phyloP scores from a whole-genome alignment of 2,113 vertebrate species.

The Oryzias celebensis region DNA sequence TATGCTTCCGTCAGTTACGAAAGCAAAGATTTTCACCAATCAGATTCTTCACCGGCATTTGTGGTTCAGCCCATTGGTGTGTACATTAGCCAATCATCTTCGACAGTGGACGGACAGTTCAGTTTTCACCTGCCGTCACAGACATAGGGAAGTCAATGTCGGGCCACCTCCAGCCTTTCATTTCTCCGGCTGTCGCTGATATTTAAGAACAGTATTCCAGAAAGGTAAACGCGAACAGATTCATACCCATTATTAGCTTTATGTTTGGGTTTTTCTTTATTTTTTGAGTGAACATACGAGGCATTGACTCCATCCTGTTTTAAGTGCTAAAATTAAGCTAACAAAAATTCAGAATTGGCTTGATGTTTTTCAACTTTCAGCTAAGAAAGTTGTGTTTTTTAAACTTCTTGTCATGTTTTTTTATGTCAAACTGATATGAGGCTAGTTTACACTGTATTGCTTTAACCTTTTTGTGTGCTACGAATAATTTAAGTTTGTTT shows the following conservation, averaged over 20 bases:
- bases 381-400: no score
- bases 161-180: not conserved
- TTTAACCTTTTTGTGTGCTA: no score
- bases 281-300: not conserved
- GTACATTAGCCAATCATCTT: slow-evolving; percentile 27
- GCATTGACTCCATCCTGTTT: not conserved
- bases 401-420: no score
- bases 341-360: not conserved
- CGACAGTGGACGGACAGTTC: slow-evolving; percentile 6
- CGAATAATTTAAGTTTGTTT: no score
- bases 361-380: no score
- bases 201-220: slow-evolving; percentile 3
- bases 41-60: slow-evolving; percentile 27
- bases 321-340: slow-evolving; percentile 43
- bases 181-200: not conserved
- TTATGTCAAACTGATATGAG: no score
- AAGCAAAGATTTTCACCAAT: slow-evolving; percentile 49
- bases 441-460: no score
- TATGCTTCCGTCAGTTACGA: slow-evolving; percentile 7
- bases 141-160: slow-evolving; percentile 41
- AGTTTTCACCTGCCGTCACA: slow-evolving; percentile 3
- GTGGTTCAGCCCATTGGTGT: not conserved
- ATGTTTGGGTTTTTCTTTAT: not conserved
- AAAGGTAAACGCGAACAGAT: slow-evolving; percentile 32
- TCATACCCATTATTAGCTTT: not conserved